These are phyloP conservation scores for Mercenaria mercenaria DNA, from an alignment of 1,140 invertebrate genomes.

Conservation along the genomic window DNA sequence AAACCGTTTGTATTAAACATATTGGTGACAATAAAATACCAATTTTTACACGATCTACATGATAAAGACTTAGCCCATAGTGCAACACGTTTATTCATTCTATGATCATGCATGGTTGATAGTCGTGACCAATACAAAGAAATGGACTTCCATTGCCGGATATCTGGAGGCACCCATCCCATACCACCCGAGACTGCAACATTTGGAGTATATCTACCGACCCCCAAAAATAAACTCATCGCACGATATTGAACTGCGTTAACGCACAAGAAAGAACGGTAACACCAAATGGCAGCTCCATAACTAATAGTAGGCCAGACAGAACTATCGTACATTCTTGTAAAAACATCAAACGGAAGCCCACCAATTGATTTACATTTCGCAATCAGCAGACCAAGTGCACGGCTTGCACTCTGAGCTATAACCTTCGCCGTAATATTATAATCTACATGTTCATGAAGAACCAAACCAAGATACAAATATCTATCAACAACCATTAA, in stretches of 20 bases:
- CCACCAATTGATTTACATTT: background rate
- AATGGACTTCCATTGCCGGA: background rate
- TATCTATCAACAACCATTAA: background rate
- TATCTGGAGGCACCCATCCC: background rate
- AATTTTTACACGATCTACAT: background rate
- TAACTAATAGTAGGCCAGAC: background rate
- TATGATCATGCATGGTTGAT: background rate
- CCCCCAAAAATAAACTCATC: background rate
- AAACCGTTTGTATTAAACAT: background rate
- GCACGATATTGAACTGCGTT: background rate
- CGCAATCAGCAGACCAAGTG: background rate
- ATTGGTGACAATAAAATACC: background rate
- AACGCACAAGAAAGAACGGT: background rate
- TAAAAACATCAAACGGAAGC: background rate
- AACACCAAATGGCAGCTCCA: background rate
- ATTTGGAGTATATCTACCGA: background rate
- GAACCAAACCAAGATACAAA: background rate
- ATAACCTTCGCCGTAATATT: background rate
- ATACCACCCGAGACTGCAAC: background rate
- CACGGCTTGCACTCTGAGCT: background rate
- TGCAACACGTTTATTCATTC: slow-evolving; percentile 18
- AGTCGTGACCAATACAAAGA: background rate
- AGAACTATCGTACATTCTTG: background rate
- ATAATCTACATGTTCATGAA: slow-evolving; percentile 24
- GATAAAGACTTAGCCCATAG: background rate